These are phyloP conservation scores for Bufo bufo DNA, from an alignment of 2,113 vertebrate genomes.

Conservation along the genomic window DNA sequence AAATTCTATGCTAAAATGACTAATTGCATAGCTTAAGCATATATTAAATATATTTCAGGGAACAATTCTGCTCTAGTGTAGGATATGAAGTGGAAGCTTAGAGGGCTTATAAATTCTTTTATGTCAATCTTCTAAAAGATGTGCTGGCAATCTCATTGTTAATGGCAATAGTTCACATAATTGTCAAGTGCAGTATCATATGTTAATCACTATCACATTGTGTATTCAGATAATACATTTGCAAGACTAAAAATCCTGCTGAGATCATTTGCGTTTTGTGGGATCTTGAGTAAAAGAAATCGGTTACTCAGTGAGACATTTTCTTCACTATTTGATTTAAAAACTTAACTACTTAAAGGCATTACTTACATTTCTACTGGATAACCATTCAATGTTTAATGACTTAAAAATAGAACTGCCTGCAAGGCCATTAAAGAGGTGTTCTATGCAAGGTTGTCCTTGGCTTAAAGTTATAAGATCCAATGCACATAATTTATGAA, in stretches of 20 bases:
- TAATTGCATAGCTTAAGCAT: not conserved
- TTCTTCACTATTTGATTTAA: not conserved
- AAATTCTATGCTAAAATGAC: not conserved
- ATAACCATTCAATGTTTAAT: conserved; percentile 9
- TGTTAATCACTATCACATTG: not conserved
- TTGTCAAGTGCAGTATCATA: not conserved
- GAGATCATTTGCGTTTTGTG: not conserved
- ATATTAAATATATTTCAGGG: not conserved
- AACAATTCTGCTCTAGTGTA: not conserved
- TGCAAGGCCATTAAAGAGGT: not conserved
- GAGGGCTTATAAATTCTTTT: not conserved
- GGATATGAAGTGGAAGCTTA: not conserved
- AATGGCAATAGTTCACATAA: conserved; percentile 6
- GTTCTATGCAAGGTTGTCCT: not conserved
- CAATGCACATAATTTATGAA: not conserved
- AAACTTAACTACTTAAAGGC: conserved; percentile 7
- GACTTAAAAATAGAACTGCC: not conserved
- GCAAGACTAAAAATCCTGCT: not conserved
- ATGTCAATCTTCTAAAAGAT: not conserved
- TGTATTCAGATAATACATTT: not conserved
- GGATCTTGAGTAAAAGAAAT: not conserved
- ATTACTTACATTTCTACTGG: conserved; percentile 13
- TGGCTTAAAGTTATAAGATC: not conserved
- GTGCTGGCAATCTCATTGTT: conserved; percentile 5
- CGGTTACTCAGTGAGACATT: not conserved